These are phyloP conservation scores for Gnathonemus echidnorhynchus DNA, from an alignment of 2,113 vertebrate genomes.

Conservation along the genomic window DNA sequence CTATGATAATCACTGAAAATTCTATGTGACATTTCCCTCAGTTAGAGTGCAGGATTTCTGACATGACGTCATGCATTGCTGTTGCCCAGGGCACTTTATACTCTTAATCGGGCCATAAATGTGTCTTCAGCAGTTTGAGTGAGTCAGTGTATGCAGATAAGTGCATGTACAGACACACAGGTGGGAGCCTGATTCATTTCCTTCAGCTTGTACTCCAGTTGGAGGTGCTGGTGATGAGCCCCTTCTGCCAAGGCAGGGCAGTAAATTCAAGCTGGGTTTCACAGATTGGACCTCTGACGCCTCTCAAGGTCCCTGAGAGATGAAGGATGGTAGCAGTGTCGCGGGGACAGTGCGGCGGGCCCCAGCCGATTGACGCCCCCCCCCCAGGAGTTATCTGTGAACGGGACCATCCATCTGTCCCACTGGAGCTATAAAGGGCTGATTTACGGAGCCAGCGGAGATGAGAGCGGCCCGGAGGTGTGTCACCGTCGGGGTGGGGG, in stretches of 20 bases:
- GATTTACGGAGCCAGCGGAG: not conserved
- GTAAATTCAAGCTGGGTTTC: not conserved
- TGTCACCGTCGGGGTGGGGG: not conserved
- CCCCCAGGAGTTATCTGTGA: conserved; percentile 6
- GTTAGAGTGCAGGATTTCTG: too few relatives aligned
- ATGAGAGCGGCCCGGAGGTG: not conserved
- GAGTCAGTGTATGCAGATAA: not conserved
- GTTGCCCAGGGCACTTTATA: too few relatives aligned
- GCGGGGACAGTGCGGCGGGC: not conserved
- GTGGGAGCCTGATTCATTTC: not conserved
- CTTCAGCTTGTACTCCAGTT: not conserved
- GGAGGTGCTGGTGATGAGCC: not conserved
- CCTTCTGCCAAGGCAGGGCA: not conserved
- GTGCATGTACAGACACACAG: not conserved
- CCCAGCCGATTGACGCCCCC: not conserved
- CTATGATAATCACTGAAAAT: too few relatives aligned
- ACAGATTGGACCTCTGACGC: not conserved
- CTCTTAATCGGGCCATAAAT: not conserved
- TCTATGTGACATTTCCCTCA: too few relatives aligned
- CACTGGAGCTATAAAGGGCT: not conserved
- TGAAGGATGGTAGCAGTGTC: not conserved
- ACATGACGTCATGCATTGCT: too few relatives aligned
- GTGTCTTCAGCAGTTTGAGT: not conserved
- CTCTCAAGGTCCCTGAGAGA: not conserved
- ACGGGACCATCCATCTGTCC: not conserved